Percentiles rank a stretch among this genome's conserved stretches.
Conservation (phyloP, 2,797 vertebrate genomes). For the Gymnopithys bicolor region DNA sequence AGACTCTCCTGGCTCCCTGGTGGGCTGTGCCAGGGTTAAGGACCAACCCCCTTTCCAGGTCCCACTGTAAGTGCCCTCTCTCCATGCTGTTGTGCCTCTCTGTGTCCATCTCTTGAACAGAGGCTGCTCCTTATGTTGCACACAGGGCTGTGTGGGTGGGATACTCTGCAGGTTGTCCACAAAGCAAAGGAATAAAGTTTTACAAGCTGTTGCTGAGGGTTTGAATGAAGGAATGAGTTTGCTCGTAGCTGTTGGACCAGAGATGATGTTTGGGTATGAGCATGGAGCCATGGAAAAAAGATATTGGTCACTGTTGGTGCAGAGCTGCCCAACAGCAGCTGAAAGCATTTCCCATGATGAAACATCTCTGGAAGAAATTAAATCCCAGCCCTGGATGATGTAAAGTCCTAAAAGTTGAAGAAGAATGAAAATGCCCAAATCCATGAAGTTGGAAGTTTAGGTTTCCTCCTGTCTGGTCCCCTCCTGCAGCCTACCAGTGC, state of each 20-base stretch:
- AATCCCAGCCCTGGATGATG: neutral
- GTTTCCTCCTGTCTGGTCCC: neutral
- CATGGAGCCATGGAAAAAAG: neutral
- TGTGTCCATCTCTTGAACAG: neutral
- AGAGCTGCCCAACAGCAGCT: neutral
- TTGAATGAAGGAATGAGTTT: neutral
- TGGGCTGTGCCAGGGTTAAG: neutral
- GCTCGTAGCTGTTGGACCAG: neutral
- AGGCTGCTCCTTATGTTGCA: neutral
- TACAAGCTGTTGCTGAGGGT: neutral
- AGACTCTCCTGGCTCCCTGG: rapidly evolving
- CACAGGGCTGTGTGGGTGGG: rapidly evolving
- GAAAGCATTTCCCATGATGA: neutral
- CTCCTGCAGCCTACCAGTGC: neutral
- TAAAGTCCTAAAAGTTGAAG: neutral
- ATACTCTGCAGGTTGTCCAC: neutral
- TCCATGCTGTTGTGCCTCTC: rapidly evolving
- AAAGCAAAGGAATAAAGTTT: neutral
- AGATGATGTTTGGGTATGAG: neutral
- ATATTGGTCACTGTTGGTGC: too few species aligned
- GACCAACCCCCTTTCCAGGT: neutral
- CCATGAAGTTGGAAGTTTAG: neutral
- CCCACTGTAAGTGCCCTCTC: neutral
- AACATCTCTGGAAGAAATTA: neutral
- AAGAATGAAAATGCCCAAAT: neutral